A percentile compares a stretch with the other conserved stretches of the same genome.
Evolutionary conservation across 1,140 invertebrate species (phyloP).

Genomic region (Liolophura sinensis): DNA sequence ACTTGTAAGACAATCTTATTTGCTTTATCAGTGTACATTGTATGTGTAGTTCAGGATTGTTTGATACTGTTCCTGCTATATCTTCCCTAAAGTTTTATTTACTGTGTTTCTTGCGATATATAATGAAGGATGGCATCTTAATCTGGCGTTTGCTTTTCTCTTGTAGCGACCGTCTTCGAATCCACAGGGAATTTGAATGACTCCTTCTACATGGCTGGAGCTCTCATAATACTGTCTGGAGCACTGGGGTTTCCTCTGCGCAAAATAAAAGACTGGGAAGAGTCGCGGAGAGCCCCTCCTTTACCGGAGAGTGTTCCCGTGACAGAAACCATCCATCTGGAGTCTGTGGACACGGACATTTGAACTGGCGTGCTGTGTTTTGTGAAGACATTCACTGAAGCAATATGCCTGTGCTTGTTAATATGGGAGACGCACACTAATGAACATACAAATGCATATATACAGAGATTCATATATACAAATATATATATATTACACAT

Average conservation of each 20-base stretch:
- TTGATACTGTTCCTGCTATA: neutral
- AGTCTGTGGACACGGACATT: slow-evolving; percentile 11
- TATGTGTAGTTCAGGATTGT: neutral
- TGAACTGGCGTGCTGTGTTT: slow-evolving; percentile 10
- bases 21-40: too few species aligned
- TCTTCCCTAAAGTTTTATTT: neutral
- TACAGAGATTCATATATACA: too few species aligned
- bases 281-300: neutral
- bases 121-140: neutral
- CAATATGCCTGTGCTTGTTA: too few species aligned
- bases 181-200: slow-evolving; percentile 79
- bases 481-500: too few species aligned
- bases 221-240: slow-evolving; percentile 82
- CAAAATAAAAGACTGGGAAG: slow-evolving; percentile 21
- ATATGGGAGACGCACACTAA: too few species aligned
- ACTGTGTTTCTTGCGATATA: neutral
- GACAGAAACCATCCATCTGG: too few species aligned
- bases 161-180: slow-evolving; percentile 82
- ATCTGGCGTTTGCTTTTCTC: slow-evolving; percentile 6
- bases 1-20: too few species aligned
- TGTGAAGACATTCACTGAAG: too few species aligned
- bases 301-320: slow-evolving; percentile 17
- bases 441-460: too few species aligned
- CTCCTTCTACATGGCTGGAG: slow-evolving; percentile 88
- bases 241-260: slow-evolving; percentile 82